Base-by-base conservation (phyloP, 2,113 vertebrate genomes). In the Corapipo altera region DNA sequence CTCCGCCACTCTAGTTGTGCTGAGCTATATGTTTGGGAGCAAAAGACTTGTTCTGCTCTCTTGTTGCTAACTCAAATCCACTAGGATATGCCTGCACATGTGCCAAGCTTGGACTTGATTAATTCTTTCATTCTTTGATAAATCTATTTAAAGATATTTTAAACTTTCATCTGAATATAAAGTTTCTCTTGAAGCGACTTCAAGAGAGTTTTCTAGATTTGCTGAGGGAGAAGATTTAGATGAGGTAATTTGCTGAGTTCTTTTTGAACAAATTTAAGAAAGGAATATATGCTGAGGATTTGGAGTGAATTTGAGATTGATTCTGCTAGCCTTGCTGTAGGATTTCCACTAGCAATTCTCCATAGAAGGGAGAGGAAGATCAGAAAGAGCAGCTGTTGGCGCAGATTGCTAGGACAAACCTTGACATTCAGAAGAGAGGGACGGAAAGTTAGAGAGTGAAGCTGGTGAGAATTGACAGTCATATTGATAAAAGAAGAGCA, bases 331-430 rank as follows among this genome's bases (percentile, higher is more conserved):
- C 73, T 85, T 92, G 43, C 73, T 89, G 76, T 84, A 92, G 79
- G 48, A 89, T 93, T 95, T 89, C 57, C 65, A 64, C 44, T 55
- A 92, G 80, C 0, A 0, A 52, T 85, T 95, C 65, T 75, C 76
- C 83, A 57, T 78, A 92, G 89, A 93, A 96, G 91, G 95, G 95
- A 93, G 73, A 92, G 46, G 49, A 93, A 59, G 80, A 92, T 64
- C 61, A 69, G 86, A 91, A 92, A 41, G 59, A 78, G 73, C 48
- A 77, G 70, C 75, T 78, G 65, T 41, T 93, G 76, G 43, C 57
- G 17, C 10, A 5, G 64, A 51, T 72, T 94, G 48, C 72, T 92
- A 83, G 83, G 41, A 89, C 73, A 95, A 95, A 81, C 61, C 43
- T 74, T 67, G 76, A 84, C 65, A 52, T 81, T 89, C 57, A 61